phyloP scores from a whole-genome alignment of 2,113 vertebrate species.

The Brachypteracias leptosomus region DNA sequence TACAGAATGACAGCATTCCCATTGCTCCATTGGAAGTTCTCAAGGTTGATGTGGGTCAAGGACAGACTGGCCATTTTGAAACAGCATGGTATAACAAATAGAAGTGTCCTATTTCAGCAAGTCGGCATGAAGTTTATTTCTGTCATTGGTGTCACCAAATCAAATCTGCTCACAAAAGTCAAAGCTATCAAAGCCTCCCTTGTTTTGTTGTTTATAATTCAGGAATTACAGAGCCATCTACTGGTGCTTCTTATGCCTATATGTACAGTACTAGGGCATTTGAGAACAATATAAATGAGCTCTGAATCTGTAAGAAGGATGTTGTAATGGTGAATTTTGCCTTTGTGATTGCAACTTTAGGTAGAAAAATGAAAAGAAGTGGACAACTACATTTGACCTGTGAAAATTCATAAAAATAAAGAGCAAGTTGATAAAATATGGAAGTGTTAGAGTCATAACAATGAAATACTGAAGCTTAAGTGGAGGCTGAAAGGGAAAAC shows the following conservation, averaged over 20 bases:
- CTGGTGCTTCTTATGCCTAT: constrained; percentile 48
- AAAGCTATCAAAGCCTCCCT: constrained; percentile 34
- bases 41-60: constrained; percentile 65
- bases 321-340: background rate
- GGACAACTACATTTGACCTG: background rate
- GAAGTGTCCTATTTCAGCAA: constrained; percentile 78
- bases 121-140: constrained; percentile 73
- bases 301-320: background rate
- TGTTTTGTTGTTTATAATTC: constrained; percentile 14
- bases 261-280: background rate
- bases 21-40: constrained; percentile 15
- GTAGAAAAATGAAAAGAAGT: background rate
- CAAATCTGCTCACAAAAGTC: constrained; percentile 69
- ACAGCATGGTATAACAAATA: constrained; percentile 64
- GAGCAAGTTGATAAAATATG: background rate
- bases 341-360: background rate
- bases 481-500: background rate
- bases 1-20: background rate
- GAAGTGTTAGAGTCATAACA: background rate
- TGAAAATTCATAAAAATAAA: background rate
- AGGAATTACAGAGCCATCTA: constrained; percentile 79
- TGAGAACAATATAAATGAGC: background rate
- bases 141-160: constrained; percentile 73
- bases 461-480: background rate
- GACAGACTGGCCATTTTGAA: constrained; percentile 62